phyloP scores from a whole-genome alignment of 2,888 invertebrate genomes.

The Luperina testacea region DNA sequence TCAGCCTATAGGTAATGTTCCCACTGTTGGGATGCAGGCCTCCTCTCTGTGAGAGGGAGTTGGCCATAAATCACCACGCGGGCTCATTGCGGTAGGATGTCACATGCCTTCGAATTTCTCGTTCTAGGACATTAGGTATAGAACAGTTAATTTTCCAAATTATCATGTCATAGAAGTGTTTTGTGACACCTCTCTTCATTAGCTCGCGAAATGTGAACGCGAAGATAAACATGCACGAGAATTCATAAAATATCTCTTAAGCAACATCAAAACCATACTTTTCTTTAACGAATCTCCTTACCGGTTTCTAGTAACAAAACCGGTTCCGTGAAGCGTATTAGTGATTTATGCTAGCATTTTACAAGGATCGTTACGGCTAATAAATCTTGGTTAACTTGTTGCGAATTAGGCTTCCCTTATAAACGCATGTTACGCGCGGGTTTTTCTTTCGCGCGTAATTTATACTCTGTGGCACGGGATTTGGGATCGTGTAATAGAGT shows the following conservation, averaged over 20 bases:
- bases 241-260: background rate
- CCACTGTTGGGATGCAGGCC: background rate
- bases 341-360: slow-evolving; percentile 84
- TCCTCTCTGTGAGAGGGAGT: background rate
- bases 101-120: background rate
- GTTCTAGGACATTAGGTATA: background rate
- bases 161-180: background rate
- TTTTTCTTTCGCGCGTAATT: slow-evolving; percentile 56
- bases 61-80: no score
- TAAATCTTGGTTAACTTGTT: slow-evolving; percentile 87
- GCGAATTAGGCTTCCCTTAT: slow-evolving; percentile 77
- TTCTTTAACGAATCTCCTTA: slow-evolving; percentile 64
- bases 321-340: slow-evolving; percentile 74
- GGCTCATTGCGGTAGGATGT: background rate
- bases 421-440: slow-evolving; percentile 69
- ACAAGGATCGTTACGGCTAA: slow-evolving; percentile 83
- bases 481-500: slow-evolving; percentile 55
- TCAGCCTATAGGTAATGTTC: background rate
- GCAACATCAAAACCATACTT: slow-evolving; percentile 24
- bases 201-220: background rate
- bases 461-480: slow-evolving; percentile 53
- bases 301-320: slow-evolving; percentile 69
- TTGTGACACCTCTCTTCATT: background rate
- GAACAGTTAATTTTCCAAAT: background rate
- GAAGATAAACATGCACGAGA: background rate